A percentile compares a stretch with the other conserved stretches of the same genome.
Conservation (phyloP, 2,888 invertebrate species). For the Aporophyla lueneburgensis region DNA sequence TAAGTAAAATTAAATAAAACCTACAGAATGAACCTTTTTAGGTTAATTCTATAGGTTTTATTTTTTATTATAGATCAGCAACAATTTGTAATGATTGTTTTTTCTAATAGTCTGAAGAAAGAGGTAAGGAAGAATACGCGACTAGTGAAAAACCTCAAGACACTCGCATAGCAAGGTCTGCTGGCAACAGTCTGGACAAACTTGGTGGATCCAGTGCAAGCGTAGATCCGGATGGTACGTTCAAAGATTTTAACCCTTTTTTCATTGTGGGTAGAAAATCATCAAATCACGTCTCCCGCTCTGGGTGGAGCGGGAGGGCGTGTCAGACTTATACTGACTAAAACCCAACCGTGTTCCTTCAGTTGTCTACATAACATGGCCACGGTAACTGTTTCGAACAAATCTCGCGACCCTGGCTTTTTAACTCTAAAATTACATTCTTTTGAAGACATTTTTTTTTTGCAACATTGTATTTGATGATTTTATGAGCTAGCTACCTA, state of each 20-base stretch:
- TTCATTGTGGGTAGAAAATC: too few relatives aligned
- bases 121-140: constrained; percentile 92
- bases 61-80: not conserved
- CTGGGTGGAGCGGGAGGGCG: too few relatives aligned
- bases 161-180: constrained; percentile 92
- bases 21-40: not conserved
- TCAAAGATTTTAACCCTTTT: not conserved
- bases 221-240: constrained; percentile 90
- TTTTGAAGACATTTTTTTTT: not conserved
- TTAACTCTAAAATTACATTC: not conserved
- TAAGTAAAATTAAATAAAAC: too few relatives aligned
- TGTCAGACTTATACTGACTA: too few relatives aligned
- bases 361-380: too few relatives aligned
- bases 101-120: constrained; percentile 92
- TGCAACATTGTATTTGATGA: not conserved
- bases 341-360: too few relatives aligned
- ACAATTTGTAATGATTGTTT: not conserved
- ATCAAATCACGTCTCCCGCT: too few relatives aligned
- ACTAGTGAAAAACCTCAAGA: constrained; percentile 87
- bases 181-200: constrained; percentile 93
- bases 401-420: not conserved
- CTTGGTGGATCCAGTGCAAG: constrained; percentile 93
- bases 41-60: constrained; percentile 6
- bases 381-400: too few relatives aligned
- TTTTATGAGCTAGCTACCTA: too few relatives aligned